Conservation (phyloP, 1,140 invertebrate species). For the Galleria mellonella region DNA sequence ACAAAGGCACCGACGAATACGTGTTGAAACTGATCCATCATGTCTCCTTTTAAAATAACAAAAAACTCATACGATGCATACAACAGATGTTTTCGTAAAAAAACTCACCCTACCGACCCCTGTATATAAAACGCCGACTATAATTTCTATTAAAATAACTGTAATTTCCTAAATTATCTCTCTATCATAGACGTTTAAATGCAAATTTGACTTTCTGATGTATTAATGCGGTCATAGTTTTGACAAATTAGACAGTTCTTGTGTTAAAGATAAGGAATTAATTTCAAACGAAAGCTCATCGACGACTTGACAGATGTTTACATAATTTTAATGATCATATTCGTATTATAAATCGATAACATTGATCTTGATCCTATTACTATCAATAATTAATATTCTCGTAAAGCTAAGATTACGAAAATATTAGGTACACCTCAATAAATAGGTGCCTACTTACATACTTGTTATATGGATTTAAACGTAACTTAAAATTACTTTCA, state of each 20-base stretch:
- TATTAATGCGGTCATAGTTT: conserved; percentile 56
- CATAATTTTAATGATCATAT: too few species aligned
- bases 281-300: conserved; percentile 24
- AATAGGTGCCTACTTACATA: too few species aligned
- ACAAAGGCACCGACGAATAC: conserved; percentile 68
- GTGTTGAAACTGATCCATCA: conserved; percentile 74
- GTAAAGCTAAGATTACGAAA: too few species aligned
- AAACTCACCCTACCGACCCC: conserved; percentile 51
- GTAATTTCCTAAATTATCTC: conserved; percentile 57
- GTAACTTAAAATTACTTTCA: too few species aligned
- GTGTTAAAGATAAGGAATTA: conserved; percentile 32
- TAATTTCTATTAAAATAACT: conserved; percentile 62
- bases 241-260: conserved; percentile 43
- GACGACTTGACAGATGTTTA: conserved; percentile 19
- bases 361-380: too few species aligned
- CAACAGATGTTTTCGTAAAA: conserved; percentile 71
- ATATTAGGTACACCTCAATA: too few species aligned
- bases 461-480: too few species aligned
- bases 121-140: conserved; percentile 38
- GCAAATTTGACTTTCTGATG: conserved; percentile 54
- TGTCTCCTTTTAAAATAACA: conserved; percentile 72
- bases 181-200: conserved; percentile 55
- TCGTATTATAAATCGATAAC: too few species aligned
- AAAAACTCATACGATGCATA: conserved; percentile 63
- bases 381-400: too few species aligned